Conservation (phyloP, 2,888 invertebrate species). For the Lithosia quadra region DNA sequence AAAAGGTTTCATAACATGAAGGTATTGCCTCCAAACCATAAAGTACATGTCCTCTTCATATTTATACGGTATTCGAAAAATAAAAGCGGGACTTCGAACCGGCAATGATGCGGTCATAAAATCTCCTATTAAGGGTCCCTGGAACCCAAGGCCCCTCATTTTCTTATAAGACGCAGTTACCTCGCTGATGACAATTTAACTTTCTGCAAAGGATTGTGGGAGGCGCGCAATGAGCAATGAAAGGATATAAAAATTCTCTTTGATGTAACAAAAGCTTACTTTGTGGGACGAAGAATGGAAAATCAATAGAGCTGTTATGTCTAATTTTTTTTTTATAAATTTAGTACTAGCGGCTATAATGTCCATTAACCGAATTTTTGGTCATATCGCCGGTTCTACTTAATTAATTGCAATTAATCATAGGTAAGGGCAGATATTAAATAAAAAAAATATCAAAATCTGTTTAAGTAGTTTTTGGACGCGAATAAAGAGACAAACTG, state of each 20-base stretch:
- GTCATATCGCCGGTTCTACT: too few species aligned
- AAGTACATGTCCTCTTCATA: not conserved
- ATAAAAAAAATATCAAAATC: too few species aligned
- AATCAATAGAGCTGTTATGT: constrained; percentile 9
- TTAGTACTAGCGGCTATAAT: too few species aligned
- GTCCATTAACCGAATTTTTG: too few species aligned
- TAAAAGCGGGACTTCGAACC: not conserved
- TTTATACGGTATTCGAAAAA: constrained; percentile 9
- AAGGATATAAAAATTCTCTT: constrained; percentile 31
- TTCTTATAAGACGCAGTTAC: constrained; percentile 24
- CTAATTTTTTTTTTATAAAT: too few species aligned
- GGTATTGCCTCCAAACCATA: not conserved
- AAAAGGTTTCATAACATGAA: not conserved
- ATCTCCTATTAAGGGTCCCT: not conserved
- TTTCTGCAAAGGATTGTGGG: constrained; percentile 28
- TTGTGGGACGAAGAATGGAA: constrained; percentile 10
- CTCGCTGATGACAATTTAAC: constrained; percentile 44
- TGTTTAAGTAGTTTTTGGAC: too few species aligned
- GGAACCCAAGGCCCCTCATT: constrained; percentile 1
- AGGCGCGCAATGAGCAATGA: constrained; percentile 40
- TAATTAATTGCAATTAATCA: too few species aligned
- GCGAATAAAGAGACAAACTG: too few species aligned
- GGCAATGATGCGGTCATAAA: constrained; percentile 9
- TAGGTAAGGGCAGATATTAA: too few species aligned
- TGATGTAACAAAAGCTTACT: constrained; percentile 25